phyloP scores from a whole-genome alignment of 2,797 vertebrate genomes.

The Telmatherina bonti region DNA sequence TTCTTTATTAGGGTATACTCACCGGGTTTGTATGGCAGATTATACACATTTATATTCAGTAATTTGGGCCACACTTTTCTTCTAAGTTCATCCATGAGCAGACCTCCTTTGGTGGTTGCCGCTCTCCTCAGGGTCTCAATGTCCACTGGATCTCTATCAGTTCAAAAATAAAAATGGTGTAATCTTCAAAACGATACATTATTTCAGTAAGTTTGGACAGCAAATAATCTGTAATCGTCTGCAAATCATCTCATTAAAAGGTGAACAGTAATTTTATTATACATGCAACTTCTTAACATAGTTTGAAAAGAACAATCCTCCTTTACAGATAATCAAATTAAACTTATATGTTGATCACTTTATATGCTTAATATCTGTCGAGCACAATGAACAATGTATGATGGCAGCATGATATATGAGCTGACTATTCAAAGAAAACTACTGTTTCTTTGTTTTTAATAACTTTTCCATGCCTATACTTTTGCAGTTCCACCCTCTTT shows the following conservation, averaged over 20 bases:
- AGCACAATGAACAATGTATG: not conserved
- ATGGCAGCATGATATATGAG: not conserved
- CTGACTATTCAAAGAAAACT: not conserved
- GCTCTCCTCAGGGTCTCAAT: slow-evolving; percentile 81
- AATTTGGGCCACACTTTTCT: slow-evolving; percentile 91
- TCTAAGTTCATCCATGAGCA: slow-evolving; percentile 85
- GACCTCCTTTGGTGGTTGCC: slow-evolving; percentile 82
- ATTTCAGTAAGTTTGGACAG: not conserved
- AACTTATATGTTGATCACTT: not conserved
- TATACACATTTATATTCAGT: slow-evolving; percentile 84
- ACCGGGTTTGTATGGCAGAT: slow-evolving; percentile 86
- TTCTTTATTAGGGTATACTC: slow-evolving; percentile 24
- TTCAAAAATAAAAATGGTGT: slow-evolving; percentile 14
- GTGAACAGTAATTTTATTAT: not conserved
- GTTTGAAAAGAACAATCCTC: not conserved
- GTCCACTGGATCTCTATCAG: slow-evolving; percentile 81
- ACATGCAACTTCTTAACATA: not conserved
- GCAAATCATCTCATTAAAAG: not conserved
- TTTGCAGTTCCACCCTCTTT: slow-evolving; percentile 9
- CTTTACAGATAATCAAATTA: not conserved
- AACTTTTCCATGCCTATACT: not conserved
- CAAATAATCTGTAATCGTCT: not conserved
- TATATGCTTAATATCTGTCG: not conserved
- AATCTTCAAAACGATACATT: not conserved
- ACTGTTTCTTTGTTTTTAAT: slow-evolving; percentile 8